Base-by-base conservation (phyloP, 2,113 vertebrate species). In the Cricetomys ansorgei region DNA sequence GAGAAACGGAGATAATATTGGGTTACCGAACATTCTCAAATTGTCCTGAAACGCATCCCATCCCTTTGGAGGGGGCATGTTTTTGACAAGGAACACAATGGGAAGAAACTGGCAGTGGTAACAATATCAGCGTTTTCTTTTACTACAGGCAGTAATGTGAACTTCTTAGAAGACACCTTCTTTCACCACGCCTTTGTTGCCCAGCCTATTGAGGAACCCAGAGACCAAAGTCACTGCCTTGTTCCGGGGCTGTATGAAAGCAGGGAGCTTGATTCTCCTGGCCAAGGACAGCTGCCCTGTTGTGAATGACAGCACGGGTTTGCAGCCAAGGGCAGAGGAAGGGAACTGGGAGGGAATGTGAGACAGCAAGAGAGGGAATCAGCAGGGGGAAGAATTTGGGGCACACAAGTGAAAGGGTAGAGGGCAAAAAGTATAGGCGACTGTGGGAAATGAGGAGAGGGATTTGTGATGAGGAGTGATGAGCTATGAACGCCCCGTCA, bases 141-240 rank as follows among this genome's bases (percentile, higher is more conserved):
- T 98, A 98, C 99, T 98, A 98, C 96, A 96, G 98, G 96, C 97
- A 90, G 99, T 99, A 99, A 99, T 91, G 99, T 99, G 99, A 99
- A 99, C 99, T 99, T 98, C 99, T 99, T 99, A 99, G 99, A 99
- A 99, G 99, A 99, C 99, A 99, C 99, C 99, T 99, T 99, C 99
- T 99, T 99, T 99, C 99, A 99, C 98, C 99, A 98, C 98, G 62
- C 96, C 98, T 98, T 98, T 99, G 98, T 98, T 12, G 95, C 91
- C 31, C 43, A 93, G 98, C 98, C 99, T 98, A 99, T 98, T 98
- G 98, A 98, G 98, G 99, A 98, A 98, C 99, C 53, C 98, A 96
- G 98, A 97, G 99, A 99, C 99, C 99, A 97, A 98, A 99, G 99
- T 98, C 98, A 96, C 98, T 99, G 98, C 98, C 98, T 98, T 97